Percentiles rank a stretch among this genome's conserved stretches.
Conservation (phyloP, 2,888 invertebrate genomes). For the Archips xylosteana region DNA sequence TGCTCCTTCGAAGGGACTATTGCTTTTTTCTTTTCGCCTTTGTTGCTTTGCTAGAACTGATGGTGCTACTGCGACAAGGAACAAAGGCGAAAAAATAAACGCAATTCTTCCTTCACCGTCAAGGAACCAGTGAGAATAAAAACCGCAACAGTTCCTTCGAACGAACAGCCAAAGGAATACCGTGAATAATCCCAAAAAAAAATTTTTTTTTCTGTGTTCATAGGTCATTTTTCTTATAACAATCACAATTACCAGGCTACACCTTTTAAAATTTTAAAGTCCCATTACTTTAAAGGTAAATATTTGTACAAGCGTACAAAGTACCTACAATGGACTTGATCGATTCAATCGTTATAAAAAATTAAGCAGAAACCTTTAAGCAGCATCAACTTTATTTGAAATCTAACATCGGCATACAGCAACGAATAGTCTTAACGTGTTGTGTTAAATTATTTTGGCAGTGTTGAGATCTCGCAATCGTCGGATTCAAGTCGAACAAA, state of each 20-base stretch:
- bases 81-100: too few relatives aligned
- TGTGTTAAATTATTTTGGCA: conserved; percentile 6
- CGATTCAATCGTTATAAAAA: background rate
- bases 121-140: too few relatives aligned
- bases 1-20: too few relatives aligned
- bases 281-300: background rate
- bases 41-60: too few relatives aligned
- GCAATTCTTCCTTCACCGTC: too few relatives aligned
- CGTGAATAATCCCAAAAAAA: too few relatives aligned
- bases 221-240: background rate
- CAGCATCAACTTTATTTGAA: background rate
- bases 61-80: too few relatives aligned
- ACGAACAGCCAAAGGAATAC: too few relatives aligned
- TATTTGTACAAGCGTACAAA: background rate
- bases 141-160: too few relatives aligned
- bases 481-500: conserved; percentile 25
- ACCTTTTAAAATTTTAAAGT: background rate
- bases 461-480: conserved; percentile 23
- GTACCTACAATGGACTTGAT: background rate
- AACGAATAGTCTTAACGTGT: background rate
- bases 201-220: background rate
- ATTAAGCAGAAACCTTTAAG: background rate
- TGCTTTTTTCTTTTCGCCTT: too few relatives aligned
- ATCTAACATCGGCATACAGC: background rate
- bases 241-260: background rate